Conservation (phyloP, 1,140 invertebrate genomes). For the Diachasmimorpha longicaudata region DNA sequence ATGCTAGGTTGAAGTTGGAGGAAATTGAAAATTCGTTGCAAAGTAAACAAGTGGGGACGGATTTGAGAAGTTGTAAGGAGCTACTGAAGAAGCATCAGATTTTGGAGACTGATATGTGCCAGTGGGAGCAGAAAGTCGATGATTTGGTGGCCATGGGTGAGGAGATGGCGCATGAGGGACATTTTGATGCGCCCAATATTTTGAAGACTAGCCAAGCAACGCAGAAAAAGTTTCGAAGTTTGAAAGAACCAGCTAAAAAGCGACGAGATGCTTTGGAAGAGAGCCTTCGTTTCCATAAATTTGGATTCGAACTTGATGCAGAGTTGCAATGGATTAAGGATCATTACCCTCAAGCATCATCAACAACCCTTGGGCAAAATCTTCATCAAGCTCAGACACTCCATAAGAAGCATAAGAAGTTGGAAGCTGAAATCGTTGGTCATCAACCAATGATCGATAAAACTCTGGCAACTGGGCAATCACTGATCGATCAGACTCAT, state of each 20-base stretch:
- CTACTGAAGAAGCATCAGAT: slow-evolving; percentile 84
- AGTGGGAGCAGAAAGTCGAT: slow-evolving; percentile 78
- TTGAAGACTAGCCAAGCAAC: slow-evolving; percentile 78
- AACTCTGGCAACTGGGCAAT: slow-evolving; percentile 74
- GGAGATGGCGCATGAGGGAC: slow-evolving; percentile 89
- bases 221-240: slow-evolving; percentile 71
- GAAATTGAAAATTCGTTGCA: slow-evolving; percentile 78
- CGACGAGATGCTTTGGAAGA: slow-evolving; percentile 85
- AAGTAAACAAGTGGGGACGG: slow-evolving; percentile 81
- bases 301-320: slow-evolving; percentile 90
- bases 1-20: slow-evolving; percentile 80
- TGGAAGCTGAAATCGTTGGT: slow-evolving; percentile 84
- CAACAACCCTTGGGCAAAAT: slow-evolving; percentile 78
- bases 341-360: slow-evolving; percentile 80
- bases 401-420: slow-evolving; percentile 92
- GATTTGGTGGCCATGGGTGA: slow-evolving; percentile 81
- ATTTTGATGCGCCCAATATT: slow-evolving; percentile 91
- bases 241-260: slow-evolving; percentile 69
- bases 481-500: slow-evolving; percentile 75
- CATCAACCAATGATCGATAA: slow-evolving; percentile 84
- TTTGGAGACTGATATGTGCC: slow-evolving; percentile 79
- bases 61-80: slow-evolving; percentile 88
- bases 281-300: slow-evolving; percentile 88
- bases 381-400: slow-evolving; percentile 91
- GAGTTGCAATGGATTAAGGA: slow-evolving; percentile 97